Base-by-base conservation (phyloP, 2,888 invertebrate genomes). In the Ecliptopera silaceata region DNA sequence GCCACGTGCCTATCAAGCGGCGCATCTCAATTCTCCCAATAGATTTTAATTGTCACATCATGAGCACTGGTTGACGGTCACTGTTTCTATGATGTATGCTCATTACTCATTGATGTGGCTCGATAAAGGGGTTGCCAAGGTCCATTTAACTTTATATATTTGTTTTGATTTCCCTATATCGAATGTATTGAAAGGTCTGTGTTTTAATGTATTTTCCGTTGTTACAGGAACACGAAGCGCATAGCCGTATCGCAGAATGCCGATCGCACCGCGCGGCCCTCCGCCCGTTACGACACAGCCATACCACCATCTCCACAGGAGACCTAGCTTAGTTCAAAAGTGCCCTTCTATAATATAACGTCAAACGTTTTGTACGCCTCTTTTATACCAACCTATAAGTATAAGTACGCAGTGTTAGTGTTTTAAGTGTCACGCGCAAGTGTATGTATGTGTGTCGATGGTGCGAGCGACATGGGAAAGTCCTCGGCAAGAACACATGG, bases 401-500 rank as follows among this genome's bases (percentile, higher is more conserved):
- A 80, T 86, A 87, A 86, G 82, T 83, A 82, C 83, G 80, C 79
- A 84, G 81, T 84, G 84, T 86, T 80, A 83, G 82, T 82, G 82
- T 79, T 71, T 65, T 80, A 82, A 86, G 82, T 84, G 82, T 81
- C 70, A 75, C 80, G 82, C 79, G 86, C 80, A 80, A 75, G 86
- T 78, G 84, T 81, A 79, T 86, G 75, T 81, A 82, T 81, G 87
- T 84, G 88, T 83, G 88, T 88, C 81, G 84, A 90, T 90, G 90
- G 88, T 90, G 88, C 88, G 90, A 86, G 85, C 91, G 91, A 86
- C 91, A 92, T 92, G 91, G 91, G 92, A 91, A 92, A 92, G 84
- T 91, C 91, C 88, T 92, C 92, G 86, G 90, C 88, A 79, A 91
- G 89, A 90, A 90, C 91, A 91, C 90, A 92, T 87, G 91, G 91